Conservation (phyloP, 2,888 invertebrate genomes). For the Harpalus rubripes region DNA sequence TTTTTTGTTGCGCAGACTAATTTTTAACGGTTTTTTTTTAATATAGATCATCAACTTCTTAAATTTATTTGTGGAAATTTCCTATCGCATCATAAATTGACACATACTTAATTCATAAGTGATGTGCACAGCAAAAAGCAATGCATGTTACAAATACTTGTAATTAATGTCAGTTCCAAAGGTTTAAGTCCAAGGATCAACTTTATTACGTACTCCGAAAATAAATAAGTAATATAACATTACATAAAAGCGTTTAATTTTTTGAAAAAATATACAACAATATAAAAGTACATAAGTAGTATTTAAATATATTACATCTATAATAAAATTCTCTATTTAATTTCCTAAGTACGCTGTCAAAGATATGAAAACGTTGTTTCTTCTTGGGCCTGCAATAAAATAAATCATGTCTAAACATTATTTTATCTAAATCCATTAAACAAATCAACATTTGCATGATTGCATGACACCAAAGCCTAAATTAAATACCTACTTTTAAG, state of each 20-base stretch:
- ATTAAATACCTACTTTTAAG: conserved; percentile 47
- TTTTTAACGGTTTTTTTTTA: too few species aligned
- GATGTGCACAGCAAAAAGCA: background rate
- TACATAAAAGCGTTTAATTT: conserved; percentile 45
- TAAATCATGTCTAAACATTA: conserved; percentile 2
- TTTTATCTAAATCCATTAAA: conserved; percentile 31
- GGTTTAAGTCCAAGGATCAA: conserved; percentile 32
- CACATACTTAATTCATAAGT: background rate
- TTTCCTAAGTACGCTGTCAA: conserved; percentile 11
- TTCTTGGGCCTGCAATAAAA: conserved; percentile 52
- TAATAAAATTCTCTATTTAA: conserved; percentile 7
- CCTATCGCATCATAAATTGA: too few species aligned
- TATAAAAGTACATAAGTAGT: conserved; percentile 44
- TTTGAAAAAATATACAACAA: conserved; percentile 53
- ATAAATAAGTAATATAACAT: conserved; percentile 16
- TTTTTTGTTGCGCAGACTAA: too few species aligned
- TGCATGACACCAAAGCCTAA: too few species aligned
- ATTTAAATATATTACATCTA: conserved; percentile 17
- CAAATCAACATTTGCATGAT: background rate
- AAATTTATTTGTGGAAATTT: too few species aligned
- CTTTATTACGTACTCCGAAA: background rate
- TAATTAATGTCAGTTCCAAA: conserved; percentile 11
- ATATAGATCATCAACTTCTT: too few species aligned
- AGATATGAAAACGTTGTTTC: conserved; percentile 54
- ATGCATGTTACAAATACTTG: background rate